Conservation (phyloP, 2,888 invertebrate species). For the Oligia fasciuncula region DNA sequence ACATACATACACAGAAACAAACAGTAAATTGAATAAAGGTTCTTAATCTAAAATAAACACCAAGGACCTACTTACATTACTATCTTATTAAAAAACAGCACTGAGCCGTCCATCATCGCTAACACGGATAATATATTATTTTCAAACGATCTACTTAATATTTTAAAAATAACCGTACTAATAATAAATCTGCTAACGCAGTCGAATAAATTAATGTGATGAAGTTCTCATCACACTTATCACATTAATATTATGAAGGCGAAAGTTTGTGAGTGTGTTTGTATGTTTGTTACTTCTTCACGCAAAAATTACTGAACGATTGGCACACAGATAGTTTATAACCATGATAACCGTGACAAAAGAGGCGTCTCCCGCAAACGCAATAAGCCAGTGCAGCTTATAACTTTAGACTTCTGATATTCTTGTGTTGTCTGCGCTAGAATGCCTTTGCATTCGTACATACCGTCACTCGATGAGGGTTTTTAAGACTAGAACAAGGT, state of each 20-base stretch:
- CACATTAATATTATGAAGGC: no score
- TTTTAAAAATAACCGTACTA: neutral
- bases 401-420: neutral
- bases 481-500: neutral
- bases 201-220: neutral
- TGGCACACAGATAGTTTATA: no score
- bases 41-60: no score
- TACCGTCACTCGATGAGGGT: neutral
- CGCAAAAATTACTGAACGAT: no score
- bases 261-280: no score
- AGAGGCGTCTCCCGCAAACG: neutral
- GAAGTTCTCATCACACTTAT: neutral
- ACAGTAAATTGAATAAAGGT: no score
- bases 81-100: no score
- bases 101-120: no score
- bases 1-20: no score
- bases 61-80: no score
- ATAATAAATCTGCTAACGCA: constrained; percentile 1
- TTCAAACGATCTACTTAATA: constrained; percentile 16
- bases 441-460: neutral
- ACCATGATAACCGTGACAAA: neutral
- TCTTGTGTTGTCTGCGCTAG: neutral
- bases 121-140: constrained; percentile 31
- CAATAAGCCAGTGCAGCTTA: neutral
- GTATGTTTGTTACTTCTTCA: no score